Base-by-base conservation (phyloP, 1,140 invertebrate species). In the Brachionus asplanchnoidis region DNA sequence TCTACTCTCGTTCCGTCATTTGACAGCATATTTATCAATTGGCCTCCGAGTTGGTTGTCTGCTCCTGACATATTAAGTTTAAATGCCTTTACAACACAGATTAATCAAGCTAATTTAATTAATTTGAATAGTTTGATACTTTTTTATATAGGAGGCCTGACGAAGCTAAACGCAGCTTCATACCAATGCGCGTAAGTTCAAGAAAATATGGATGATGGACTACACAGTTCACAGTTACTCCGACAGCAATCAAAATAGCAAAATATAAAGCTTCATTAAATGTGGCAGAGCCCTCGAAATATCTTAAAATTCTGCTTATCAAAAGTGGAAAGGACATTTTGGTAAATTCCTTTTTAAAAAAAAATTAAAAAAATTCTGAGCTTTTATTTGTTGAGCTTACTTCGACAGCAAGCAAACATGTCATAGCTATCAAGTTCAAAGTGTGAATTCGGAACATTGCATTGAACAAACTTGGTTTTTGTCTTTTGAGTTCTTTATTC, bases 91-190 rank as follows among this genome's bases (percentile, higher is more conserved):
- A 36, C 32, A 36, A 2, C 32, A 36, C 32, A 36, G 32, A 36
- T 36, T 7, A 36, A 36, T 36, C 32, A 36, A 36, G 4, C 4
- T 36, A 36, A 36, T 36, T 7, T 36, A 36, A 36, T 36, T 7
- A 36, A 36, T 36, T 36, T 36, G 32, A 36, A 36, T 36, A 6
- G 32, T 36, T 36, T 36, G 32, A 56, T 85, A 92, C 93, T 92
- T 95, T 95, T 88, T 94, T 92, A 88, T 95, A 95, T 85, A 95
- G 93, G 40, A 95, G 90, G 0, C 94, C 93, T 86, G 93, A 94
- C 87, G 93, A 93, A 3, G 94, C 93, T 60, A 95, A 92, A 85
- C 94, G 91, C 86, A 94, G 92, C 89, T 94, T 93, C 92, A 95
- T 93, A 44, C 94, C 94, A 85, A 94, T 87, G 66, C 89, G 86